phyloP scores from a whole-genome alignment of 2,797 vertebrate genomes.

The Pachyuromys duprasi region DNA sequence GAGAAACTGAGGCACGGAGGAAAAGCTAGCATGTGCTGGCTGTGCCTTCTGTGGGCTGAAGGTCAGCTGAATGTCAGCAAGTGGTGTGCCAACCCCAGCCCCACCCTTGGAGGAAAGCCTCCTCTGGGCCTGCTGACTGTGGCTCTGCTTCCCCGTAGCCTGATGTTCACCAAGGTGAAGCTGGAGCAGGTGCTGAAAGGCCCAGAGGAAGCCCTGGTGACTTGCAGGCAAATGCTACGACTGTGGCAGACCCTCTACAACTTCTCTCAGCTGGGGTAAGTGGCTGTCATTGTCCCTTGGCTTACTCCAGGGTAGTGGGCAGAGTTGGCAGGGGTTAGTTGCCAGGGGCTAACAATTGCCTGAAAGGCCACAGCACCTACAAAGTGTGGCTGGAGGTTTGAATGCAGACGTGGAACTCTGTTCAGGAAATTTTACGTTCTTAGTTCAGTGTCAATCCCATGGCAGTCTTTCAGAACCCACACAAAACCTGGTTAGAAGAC shows the following conservation, averaged over 20 bases:
- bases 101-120: background rate
- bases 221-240: constrained; percentile 95
- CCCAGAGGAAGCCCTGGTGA: constrained; percentile 93
- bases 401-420: background rate
- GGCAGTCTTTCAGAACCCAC: background rate
- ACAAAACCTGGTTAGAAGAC: background rate
- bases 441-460: background rate
- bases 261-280: constrained; percentile 92
- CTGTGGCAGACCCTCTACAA: constrained; percentile 94
- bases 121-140: background rate
- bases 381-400: background rate
- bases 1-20: background rate
- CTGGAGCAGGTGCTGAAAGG: constrained; percentile 93
- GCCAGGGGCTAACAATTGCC: background rate
- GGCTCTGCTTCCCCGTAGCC: constrained; percentile 84
- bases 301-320: background rate
- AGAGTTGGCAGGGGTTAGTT: background rate
- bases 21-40: background rate
- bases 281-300: background rate
- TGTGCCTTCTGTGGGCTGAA: background rate
- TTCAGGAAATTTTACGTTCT: background rate
- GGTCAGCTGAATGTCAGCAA: background rate
- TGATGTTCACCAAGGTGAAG: constrained; percentile 97
- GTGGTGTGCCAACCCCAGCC: no score
- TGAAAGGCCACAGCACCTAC: background rate